These are phyloP conservation scores for Drosophila grimshawi DNA, from an alignment of 1,140 invertebrate species.

Conservation along the genomic window DNA sequence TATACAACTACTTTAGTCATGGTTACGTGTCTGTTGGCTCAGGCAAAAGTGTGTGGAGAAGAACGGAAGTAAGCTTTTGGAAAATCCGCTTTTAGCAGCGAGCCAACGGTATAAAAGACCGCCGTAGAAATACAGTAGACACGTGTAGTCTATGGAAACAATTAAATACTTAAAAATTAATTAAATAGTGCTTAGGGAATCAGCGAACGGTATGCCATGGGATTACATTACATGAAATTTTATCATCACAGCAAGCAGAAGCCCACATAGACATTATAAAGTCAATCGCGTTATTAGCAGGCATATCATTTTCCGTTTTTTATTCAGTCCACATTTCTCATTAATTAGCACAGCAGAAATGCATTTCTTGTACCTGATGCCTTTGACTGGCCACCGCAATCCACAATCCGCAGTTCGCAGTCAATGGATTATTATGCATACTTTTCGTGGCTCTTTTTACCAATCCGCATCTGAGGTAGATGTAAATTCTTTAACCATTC, in stretches of 20 bases:
- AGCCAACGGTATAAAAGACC: background rate
- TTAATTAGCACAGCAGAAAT: slow-evolving; percentile 16
- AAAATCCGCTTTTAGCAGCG: slow-evolving; percentile 29
- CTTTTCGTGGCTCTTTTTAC: slow-evolving; percentile 7
- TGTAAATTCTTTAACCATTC: background rate
- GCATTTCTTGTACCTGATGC: slow-evolving; percentile 15
- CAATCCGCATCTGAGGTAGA: background rate
- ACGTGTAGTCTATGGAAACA: slow-evolving; percentile 3
- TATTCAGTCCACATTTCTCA: slow-evolving; percentile 11
- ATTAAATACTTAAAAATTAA: slow-evolving; percentile 23
- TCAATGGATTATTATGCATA: background rate
- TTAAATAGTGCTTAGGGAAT: slow-evolving; percentile 30
- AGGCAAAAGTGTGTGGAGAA: slow-evolving; percentile 23
- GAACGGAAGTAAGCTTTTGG: slow-evolving; percentile 3
- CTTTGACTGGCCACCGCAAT: slow-evolving; percentile 13
- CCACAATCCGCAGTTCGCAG: slow-evolving; percentile 10
- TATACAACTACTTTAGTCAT: slow-evolving; percentile 14
- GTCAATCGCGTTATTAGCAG: background rate
- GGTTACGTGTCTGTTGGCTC: slow-evolving; percentile 11
- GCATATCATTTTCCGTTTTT: slow-evolving; percentile 6
- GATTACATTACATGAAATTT: slow-evolving; percentile 1
- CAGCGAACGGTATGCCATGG: background rate
- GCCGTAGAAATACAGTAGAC: background rate
- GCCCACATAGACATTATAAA: background rate
- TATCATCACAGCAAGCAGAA: background rate